Percentiles rank a stretch among this genome's conserved stretches.
These are phyloP conservation scores for Pycnonotus jocosus DNA, from an alignment of 2,113 vertebrate genomes.

Conservation along the genomic window DNA sequence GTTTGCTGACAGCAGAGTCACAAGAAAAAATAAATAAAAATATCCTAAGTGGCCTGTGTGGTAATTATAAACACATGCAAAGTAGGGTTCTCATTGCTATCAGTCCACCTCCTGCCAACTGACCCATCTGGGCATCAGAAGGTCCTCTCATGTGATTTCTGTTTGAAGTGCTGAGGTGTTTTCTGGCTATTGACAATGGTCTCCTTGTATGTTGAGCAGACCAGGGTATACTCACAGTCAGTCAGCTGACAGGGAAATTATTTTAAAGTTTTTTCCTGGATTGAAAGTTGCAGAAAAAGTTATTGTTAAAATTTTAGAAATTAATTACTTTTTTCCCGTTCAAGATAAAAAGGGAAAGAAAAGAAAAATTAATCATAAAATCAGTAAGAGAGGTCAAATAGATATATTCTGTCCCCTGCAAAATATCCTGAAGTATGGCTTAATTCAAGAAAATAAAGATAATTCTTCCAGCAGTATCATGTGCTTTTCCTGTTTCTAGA, in stretches of 20 bases:
- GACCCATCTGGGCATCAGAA: not conserved
- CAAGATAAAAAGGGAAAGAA: not conserved
- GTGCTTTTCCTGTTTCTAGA: not conserved
- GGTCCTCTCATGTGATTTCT: conserved; percentile 20
- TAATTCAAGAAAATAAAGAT: not conserved
- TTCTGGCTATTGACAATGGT: not conserved
- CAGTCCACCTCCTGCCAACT: not conserved
- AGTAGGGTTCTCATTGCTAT: not conserved
- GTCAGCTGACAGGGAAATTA: not conserved
- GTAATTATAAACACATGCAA: not conserved
- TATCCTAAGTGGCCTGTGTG: not conserved
- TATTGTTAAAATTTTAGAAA: not conserved
- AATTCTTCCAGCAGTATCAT: not conserved
- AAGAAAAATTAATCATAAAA: not conserved
- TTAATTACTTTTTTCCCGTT: not conserved
- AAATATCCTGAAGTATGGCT: not conserved
- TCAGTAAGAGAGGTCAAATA: not conserved
- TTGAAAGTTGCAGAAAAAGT: not conserved
- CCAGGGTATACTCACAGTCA: not conserved
- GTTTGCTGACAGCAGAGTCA: not conserved
- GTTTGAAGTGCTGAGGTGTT: not conserved
- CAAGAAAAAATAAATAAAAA: not conserved
- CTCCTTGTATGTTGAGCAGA: not conserved
- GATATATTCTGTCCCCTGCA: accelerated
- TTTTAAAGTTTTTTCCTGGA: not conserved